A percentile compares a stretch with the other conserved stretches of the same genome.
Evolutionary conservation across 2,113 vertebrate species (phyloP).

Genomic region (Zosterops lateralis): DNA sequence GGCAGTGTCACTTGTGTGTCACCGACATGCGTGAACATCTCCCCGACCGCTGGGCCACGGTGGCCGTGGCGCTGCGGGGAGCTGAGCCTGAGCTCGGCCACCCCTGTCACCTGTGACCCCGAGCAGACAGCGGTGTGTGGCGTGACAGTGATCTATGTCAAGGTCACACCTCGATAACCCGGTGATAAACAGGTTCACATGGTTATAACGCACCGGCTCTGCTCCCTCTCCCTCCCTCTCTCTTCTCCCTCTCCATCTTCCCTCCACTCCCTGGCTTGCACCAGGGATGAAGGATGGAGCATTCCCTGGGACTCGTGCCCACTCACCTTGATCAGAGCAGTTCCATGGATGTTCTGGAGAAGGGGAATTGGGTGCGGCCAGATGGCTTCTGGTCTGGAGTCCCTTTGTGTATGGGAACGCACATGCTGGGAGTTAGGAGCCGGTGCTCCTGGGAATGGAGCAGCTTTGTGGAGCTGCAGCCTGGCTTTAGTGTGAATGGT

Average conservation of each 20-base stretch:
- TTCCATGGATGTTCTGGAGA: not conserved
- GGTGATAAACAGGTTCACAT: not conserved
- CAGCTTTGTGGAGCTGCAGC: rapidly evolving
- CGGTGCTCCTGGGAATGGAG: rapidly evolving
- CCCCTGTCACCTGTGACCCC: rapidly evolving
- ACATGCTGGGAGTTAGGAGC: not conserved
- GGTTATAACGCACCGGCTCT: not conserved
- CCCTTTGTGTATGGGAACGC: not conserved
- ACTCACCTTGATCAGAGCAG: rapidly evolving
- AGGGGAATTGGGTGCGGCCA: not conserved
- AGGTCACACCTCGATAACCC: not conserved
- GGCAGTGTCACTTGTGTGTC: rapidly evolving
- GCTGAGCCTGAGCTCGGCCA: not conserved
- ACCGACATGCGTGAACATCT: rapidly evolving
- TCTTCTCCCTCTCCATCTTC: not conserved
- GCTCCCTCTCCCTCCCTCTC: not conserved
- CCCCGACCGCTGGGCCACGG: rapidly evolving
- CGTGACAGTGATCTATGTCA: not conserved
- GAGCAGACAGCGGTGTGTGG: rapidly evolving
- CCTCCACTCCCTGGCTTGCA: not conserved
- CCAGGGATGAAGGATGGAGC: not conserved
- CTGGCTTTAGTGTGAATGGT: not conserved
- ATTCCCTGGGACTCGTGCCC: not conserved
- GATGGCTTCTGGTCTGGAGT: not conserved
- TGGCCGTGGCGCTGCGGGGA: not conserved